Evolutionary conservation across 2,888 invertebrate species (phyloP), one percentile per base, ranked within the genome.

Genomic region (Tipula confusa): DNA sequence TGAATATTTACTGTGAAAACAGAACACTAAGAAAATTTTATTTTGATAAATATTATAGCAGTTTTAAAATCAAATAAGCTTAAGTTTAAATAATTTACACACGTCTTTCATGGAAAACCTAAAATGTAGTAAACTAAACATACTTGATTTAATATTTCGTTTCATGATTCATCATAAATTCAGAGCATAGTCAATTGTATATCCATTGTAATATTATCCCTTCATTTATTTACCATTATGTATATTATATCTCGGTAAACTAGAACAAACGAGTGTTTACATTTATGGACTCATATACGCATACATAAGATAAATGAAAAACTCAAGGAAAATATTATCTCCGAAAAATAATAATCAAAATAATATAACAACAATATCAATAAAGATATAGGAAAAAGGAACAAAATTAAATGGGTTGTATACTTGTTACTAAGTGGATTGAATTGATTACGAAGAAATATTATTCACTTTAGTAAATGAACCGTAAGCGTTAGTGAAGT

Each of bases 301-400:
- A 64, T 64, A 64, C 24, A 64, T 64, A 64, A 64, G 64, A 64
- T 64, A 64, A 64, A 64, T 24, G 24, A 64, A 64, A 64, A 64
- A 24, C 24, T 64, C 24, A 24, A 64, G 64, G 11, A 64, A 24
- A 64, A 64, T 64, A 64, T 24, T 64, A 64, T 64, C 64, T 24
- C 64, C 64, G 64, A 64, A 64, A 64, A 18, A n/a, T n/a, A 43
- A 43, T 43, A 43, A 43, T 43, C 13, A 43, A n/a, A 4, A 7
- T 64, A 64, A 64, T n/a, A n/a, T 64, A 64, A 64, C 24, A 64
- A 64, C 2, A 64, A 9, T 64, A 64, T 24, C 64, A 64, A 64
- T 64, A 64, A 64, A 43, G 15, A 43, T 43, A 43, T 15, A 43
- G 4, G 13, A 64, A 64, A 64, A 64, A 64, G 64, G 64, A 64